Evolutionary conservation across 2,113 vertebrate genomes (phyloP), one percentile per base, ranked within the genome.

Genomic region (Phrynosoma blainvillii): DNA sequence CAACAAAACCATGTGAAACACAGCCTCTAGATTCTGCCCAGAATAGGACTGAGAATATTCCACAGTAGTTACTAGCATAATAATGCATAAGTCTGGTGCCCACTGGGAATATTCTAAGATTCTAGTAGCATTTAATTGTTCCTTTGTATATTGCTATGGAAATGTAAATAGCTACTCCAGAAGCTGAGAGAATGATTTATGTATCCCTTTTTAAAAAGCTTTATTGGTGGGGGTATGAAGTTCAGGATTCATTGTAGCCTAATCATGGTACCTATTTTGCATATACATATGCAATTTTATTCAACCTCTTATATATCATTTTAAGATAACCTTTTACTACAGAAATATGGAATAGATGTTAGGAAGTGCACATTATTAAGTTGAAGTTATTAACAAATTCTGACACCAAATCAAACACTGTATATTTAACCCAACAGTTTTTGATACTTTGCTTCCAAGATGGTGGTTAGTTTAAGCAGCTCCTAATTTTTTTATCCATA

Each of bases 211-310:
- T 56, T 18, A 27, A 88, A 79, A 82, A 78, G 4, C 10, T 76
- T 68, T 42, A 78, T 77, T 21, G 14, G 25, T 84, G 81, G 59
- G 59, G 14, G 75, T 18, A 84, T 70, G 47, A 83, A 76, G 68
- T 84, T 36, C 42, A 76, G 18, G 42, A 66, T 11, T 56, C 32
- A 87, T 74, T 91, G 62, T 13, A 93, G 82, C 62, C 68, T 71
- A 84, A 86, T 81, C 14, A 14, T 82, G 83, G 21, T 42, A 30
- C 84, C 81, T 65, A 36, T 74, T 92, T 91, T 91, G 81, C 80
- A 71, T 74, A 54, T 90, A 92, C 93, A 93, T 93, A 94, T 70
- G 89, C 85, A 92, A 81, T 88, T 95, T 36, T 91, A 92, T 92
- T 88, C 78, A 84, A 66, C 81, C 87, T 93, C 32, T 93, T 4